Evolutionary conservation across 2,888 invertebrate genomes (phyloP).

Genomic region (Aplocera efformata): DNA sequence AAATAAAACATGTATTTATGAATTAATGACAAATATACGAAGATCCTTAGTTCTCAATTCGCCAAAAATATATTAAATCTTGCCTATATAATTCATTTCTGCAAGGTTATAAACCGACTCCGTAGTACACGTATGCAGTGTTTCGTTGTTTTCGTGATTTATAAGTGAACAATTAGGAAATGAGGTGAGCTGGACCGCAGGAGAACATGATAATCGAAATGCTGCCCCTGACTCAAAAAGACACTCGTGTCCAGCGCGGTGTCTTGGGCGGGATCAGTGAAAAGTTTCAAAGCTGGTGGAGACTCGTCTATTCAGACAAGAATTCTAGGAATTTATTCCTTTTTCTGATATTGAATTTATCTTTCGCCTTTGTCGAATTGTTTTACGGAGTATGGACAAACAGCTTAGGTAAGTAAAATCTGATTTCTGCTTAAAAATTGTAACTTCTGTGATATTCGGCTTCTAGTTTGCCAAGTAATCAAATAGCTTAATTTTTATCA

Average conservation of each 20-base stretch:
- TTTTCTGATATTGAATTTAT: constrained; percentile 94
- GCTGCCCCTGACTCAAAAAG: constrained; percentile 89
- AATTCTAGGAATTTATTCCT: constrained; percentile 96
- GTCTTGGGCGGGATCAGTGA: constrained; percentile 84
- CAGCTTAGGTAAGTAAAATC: constrained; percentile 84
- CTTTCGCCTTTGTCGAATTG: constrained; percentile 98
- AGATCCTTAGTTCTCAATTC: constrained; percentile 1
- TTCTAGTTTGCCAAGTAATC: too few species aligned
- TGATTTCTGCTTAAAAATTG: neutral
- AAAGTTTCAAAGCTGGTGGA: constrained; percentile 87
- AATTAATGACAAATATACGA: constrained; percentile 8
- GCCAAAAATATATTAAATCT: constrained; percentile 1
- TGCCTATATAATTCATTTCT: constrained; percentile 29
- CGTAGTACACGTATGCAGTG: constrained; percentile 76
- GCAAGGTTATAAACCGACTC: constrained; percentile 66
- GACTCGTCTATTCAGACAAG: constrained; percentile 94
- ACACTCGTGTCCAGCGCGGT: constrained; percentile 80
- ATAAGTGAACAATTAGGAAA: constrained; percentile 55
- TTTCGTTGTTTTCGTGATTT: constrained; percentile 51
- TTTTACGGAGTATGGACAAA: constrained; percentile 95
- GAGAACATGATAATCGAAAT: constrained; percentile 67
- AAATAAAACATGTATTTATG: constrained; percentile 10
- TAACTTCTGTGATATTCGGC: too few species aligned
- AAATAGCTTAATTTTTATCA: too few species aligned
- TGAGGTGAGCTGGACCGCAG: constrained; percentile 54